Evolutionary conservation across 2,888 invertebrate genomes (phyloP).

Genomic region (Eulithis prunata): DNA sequence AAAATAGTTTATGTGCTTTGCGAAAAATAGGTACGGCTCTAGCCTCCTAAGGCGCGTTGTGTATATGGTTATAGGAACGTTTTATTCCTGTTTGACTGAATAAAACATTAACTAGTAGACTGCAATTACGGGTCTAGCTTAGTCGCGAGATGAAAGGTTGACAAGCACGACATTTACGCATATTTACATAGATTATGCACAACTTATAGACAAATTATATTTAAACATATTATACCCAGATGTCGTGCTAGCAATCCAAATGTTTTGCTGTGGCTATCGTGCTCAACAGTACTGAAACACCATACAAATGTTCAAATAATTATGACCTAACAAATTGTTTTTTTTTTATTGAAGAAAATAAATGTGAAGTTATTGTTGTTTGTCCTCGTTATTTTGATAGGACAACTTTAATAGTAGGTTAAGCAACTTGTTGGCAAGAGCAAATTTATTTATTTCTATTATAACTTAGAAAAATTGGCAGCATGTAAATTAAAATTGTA

Average conservation of each 20-base stretch:
- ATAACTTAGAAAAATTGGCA: conserved; percentile 38
- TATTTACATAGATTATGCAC: conserved; percentile 28
- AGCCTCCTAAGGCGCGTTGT: conserved; percentile 27
- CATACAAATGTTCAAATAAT: conserved; percentile 42
- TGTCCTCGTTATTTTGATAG: conserved; percentile 37
- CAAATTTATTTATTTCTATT: conserved; percentile 34
- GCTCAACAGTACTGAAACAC: conserved; percentile 43
- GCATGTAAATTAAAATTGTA: conserved; percentile 19
- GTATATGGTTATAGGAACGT: conserved; percentile 36
- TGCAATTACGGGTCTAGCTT: conserved; percentile 59
- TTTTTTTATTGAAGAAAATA: conserved; percentile 28
- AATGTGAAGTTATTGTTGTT: conserved; percentile 39
- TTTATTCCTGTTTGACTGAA: conserved; percentile 41
- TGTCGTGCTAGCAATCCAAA: conserved; percentile 37
- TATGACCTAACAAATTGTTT: conserved; percentile 22
- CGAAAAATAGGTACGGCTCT: conserved; percentile 25
- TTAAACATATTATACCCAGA: conserved; percentile 22
- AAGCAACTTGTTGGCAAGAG: conserved; percentile 23
- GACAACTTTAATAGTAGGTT: conserved; percentile 18
- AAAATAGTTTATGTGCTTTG: conserved; percentile 38
- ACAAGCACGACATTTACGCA: conserved; percentile 37
- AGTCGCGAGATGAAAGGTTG: conserved; percentile 43
- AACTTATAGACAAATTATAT: conserved; percentile 36
- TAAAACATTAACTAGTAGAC: conserved; percentile 42
- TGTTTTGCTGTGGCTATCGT: conserved; percentile 35